A percentile compares a stretch with the other conserved stretches of the same genome.
Evolutionary conservation across 1,140 invertebrate species (phyloP).

Genomic region (Venturia canescens): DNA sequence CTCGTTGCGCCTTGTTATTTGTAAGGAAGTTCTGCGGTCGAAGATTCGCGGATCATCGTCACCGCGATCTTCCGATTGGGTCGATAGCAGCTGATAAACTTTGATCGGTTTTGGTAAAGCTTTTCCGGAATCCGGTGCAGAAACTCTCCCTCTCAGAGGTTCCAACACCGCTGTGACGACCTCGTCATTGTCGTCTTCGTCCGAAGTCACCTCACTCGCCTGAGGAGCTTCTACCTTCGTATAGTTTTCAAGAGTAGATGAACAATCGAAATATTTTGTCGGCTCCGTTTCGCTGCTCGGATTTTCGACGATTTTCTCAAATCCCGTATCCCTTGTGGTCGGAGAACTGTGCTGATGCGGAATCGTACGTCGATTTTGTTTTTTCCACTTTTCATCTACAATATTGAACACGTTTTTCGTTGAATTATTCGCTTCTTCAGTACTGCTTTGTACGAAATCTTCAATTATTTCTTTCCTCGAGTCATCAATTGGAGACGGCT

Average conservation of each 20-base stretch:
- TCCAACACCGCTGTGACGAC: not conserved
- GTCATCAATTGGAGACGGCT: not conserved
- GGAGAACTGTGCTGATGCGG: conserved; percentile 57
- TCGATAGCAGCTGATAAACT: conserved; percentile 64
- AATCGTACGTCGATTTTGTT: conserved; percentile 43
- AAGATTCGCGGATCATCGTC: conserved; percentile 52
- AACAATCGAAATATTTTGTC: not conserved
- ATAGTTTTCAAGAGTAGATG: not conserved
- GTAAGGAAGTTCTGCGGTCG: conserved; percentile 61
- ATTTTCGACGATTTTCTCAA: conserved; percentile 52
- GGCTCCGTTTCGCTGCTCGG: conserved; percentile 19
- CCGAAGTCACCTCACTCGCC: not conserved
- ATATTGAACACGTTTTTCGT: conserved; percentile 36
- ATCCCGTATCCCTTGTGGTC: conserved; percentile 41
- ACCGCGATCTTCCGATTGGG: conserved; percentile 62
- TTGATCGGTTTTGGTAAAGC: conserved; percentile 59
- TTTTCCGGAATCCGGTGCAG: not conserved
- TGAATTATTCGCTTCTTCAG: not conserved
- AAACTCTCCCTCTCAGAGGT: not conserved
- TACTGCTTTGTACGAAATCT: not conserved
- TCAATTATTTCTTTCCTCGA: not conserved
- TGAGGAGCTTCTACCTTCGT: not conserved
- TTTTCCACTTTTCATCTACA: not conserved
- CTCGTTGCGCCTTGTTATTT: conserved; percentile 57
- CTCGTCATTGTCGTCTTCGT: conserved; percentile 22